Evolutionary conservation across 2,888 invertebrate genomes (phyloP), one percentile per base, ranked within the genome.

Genomic region (Ichneumoninae sp.): DNA sequence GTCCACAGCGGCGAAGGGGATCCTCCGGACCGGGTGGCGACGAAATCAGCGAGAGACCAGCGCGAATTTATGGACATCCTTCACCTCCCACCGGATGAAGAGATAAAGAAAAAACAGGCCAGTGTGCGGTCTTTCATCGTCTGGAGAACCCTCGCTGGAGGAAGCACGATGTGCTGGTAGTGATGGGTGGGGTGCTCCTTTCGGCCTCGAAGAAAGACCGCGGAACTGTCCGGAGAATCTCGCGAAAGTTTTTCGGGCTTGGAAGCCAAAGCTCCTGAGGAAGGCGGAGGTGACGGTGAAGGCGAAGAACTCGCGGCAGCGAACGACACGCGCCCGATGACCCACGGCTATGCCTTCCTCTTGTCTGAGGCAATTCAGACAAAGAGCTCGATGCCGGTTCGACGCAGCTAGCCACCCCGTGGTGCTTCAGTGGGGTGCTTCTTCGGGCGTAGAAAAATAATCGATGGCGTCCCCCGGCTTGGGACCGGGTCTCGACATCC

Each of bases 361-460:
- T 52, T n/a, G 62, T 57, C 66, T 44, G 62, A 52, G 75, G 72
- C 82, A 83, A 86, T 82, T 69, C 86, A 80, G 87, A 87, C 87
- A 87, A 87, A 87, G 87, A 86, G 54, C 68, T 40, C 52, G 66
- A 66, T 76, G 80, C 47, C 60, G 57, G 16, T 60, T 26, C 72
- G 60, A 57, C 72, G 60, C 72, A 60, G 50, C 69, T 68, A 62
- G 40, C 57, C 78, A 68, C 50, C 74, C 80, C 71, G 57, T 76
- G 83, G 85, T 81, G 72, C 75, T 83, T 72, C n/a, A 52, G 54
- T 1, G 62, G 83, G 84, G 88, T 87, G 89, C 83, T 88, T 86
- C 84, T 86, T 86, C 89, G 87, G 87, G 90, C 89, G 90, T 89
- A 89, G 89, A 91, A 91, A 92, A 91, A 92, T 91, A 92, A 92